phyloP scores from a whole-genome alignment of 2,797 vertebrate genomes.

The Ceryle rudis region DNA sequence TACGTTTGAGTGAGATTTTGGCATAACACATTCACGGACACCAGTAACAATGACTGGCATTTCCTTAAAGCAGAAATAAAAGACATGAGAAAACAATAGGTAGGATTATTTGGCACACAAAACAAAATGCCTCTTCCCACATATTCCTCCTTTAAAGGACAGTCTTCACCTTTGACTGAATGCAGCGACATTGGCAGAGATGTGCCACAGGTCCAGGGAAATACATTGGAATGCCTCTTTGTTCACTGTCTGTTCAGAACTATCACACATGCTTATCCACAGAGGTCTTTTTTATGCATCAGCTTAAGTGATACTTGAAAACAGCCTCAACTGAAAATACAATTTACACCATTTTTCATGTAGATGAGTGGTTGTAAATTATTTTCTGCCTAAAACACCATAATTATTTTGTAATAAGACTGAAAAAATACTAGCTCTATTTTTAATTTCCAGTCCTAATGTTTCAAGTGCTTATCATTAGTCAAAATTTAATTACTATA shows the following conservation, averaged over 20 bases:
- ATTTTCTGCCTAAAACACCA: not conserved
- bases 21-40: not conserved
- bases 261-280: not conserved
- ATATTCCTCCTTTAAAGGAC: not conserved
- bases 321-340: not conserved
- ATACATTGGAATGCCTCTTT: not conserved
- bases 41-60: rapidly evolving
- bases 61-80: not conserved
- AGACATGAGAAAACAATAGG: rapidly evolving
- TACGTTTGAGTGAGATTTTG: not conserved
- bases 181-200: not conserved
- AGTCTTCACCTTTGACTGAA: not conserved
- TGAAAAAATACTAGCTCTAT: not conserved
- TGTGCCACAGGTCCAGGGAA: not conserved
- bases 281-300: not conserved
- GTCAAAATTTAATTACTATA: not conserved
- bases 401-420: not conserved
- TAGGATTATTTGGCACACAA: not conserved
- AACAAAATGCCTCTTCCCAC: not conserved
- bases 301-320: not conserved
- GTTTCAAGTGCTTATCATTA: not conserved
- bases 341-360: not conserved
- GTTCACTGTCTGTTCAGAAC: not conserved
- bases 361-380: not conserved
- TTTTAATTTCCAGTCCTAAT: not conserved